Evolutionary conservation across 2,113 vertebrate genomes (phyloP), one percentile per base, ranked within the genome.

Genomic region (Procavia capensis): DNA sequence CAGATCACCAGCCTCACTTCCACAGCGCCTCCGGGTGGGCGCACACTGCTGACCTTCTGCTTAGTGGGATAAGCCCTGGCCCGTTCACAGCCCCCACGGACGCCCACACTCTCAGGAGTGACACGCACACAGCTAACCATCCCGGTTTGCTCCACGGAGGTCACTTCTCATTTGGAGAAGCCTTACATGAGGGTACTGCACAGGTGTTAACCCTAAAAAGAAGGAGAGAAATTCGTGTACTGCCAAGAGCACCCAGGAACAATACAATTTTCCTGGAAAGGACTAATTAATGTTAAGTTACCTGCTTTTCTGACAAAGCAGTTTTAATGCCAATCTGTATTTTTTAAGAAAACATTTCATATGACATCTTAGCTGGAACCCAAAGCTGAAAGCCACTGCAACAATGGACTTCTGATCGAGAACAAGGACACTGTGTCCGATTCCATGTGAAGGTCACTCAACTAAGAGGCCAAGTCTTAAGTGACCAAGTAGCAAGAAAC

Each of bases 171-270:
- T 8, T 3, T 2, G 13, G 22, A 27, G 16, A 11, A 34, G 50
- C 17, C 50, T 29, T 3, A 9, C 66, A 24, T 13, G 14, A 0
- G 57, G 36, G 63, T 6, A 17, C 0, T 1, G 19, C 16, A 8
- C 25, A 36, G 1, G 24, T 6, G 39, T 61, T 1, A 6, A 5
- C 1, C 57, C 7, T 47, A 8, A 27, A 79, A 24, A 45, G 5
- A 61, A 47, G 6, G 0, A 5, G 36, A 43, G 11, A n/a, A 64
- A 16, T 39, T 2, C 59, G 36, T 0, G 0, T 0, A 4, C 0
- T 4, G 41, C 24, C 29, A 10, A 31, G 63, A 22, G 25, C 25
- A 29, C 0, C 16, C 45, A 45, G 4, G 25, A 17, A 24, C 1
- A 34, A 25, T 16, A 57, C 9, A 14, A 5, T 16, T 9, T 39